Conservation (phyloP, 2,797 vertebrate species). For the Protosalanx chinensis region DNA sequence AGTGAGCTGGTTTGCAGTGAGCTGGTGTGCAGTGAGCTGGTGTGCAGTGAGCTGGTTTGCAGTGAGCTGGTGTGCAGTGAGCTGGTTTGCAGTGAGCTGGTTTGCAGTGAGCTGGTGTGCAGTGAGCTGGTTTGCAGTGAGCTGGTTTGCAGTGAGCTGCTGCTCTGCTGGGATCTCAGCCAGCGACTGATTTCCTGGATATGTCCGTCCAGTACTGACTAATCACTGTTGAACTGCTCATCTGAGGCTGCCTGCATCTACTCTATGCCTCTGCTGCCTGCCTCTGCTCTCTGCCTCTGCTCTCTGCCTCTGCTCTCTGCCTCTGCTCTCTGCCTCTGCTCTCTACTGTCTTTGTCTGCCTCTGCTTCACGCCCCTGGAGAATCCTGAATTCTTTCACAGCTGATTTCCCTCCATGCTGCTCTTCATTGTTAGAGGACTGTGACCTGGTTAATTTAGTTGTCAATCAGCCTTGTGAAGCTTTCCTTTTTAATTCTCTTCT, state of each 20-base stretch:
- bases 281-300: too few species aligned
- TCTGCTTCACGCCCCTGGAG: conserved; percentile 47
- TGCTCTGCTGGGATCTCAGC: background rate
- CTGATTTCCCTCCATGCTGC: conserved; percentile 25
- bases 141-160: background rate
- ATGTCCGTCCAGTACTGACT: conserved; percentile 29
- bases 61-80: too few species aligned
- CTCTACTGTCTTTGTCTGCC: too few species aligned
- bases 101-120: too few species aligned
- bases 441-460: conserved; percentile 43
- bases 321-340: too few species aligned
- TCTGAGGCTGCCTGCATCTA: conserved; percentile 33
- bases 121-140: too few species aligned
- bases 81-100: too few species aligned
- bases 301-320: too few species aligned
- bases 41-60: background rate
- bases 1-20: background rate
- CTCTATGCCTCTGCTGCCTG: too few species aligned
- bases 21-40: too few species aligned
- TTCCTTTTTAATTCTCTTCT: conserved; percentile 29
- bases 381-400: conserved; percentile 54
- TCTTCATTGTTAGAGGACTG: conserved; percentile 45
- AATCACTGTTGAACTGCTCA: conserved; percentile 48
- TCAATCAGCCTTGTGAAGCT: conserved; percentile 46
- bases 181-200: conserved; percentile 14